Evolutionary conservation across 2,797 vertebrate species (phyloP).

Genomic region (Platalea minor): DNA sequence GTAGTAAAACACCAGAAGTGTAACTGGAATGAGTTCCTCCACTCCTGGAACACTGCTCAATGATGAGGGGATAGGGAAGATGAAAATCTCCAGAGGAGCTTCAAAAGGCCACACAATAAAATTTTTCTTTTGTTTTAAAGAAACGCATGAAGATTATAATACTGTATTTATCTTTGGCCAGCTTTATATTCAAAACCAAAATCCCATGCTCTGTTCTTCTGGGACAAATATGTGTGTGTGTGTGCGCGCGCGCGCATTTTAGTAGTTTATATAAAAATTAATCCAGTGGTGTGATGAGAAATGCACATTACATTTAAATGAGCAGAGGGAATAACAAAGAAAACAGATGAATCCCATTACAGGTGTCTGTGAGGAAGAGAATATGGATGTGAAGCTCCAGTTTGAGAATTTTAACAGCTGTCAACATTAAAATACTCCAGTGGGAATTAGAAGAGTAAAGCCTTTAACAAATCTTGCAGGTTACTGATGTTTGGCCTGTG

Average conservation of each 20-base stretch:
- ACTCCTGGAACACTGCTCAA: background rate
- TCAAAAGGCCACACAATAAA: background rate
- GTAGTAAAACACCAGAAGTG: background rate
- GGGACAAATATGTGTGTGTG: background rate
- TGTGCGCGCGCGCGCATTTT: background rate
- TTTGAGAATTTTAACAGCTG: slow-evolving; percentile 73
- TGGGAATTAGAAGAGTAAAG: slow-evolving; percentile 65
- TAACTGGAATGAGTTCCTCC: background rate
- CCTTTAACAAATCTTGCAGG: slow-evolving; percentile 66
- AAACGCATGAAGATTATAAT: background rate
- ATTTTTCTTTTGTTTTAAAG: background rate
- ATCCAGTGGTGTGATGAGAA: slow-evolving; percentile 51
- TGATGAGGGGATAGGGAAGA: background rate
- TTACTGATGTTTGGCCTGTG: slow-evolving; percentile 50
- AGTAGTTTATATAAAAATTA: slow-evolving; percentile 40
- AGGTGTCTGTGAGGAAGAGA: slow-evolving; percentile 68
- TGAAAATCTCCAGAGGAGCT: background rate
- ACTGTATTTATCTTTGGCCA: background rate
- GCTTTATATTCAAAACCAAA: background rate
- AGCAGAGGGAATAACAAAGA: slow-evolving; percentile 68
- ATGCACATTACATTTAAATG: slow-evolving; percentile 67
- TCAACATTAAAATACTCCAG: slow-evolving; percentile 67
- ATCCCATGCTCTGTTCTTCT: background rate
- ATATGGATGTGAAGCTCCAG: slow-evolving; percentile 58
- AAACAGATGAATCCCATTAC: slow-evolving; percentile 67